Percentiles rank a stretch among this genome's conserved stretches.
These are phyloP conservation scores for Drosophila kepulauana DNA, from an alignment of 1,140 invertebrate species.

Conservation along the genomic window DNA sequence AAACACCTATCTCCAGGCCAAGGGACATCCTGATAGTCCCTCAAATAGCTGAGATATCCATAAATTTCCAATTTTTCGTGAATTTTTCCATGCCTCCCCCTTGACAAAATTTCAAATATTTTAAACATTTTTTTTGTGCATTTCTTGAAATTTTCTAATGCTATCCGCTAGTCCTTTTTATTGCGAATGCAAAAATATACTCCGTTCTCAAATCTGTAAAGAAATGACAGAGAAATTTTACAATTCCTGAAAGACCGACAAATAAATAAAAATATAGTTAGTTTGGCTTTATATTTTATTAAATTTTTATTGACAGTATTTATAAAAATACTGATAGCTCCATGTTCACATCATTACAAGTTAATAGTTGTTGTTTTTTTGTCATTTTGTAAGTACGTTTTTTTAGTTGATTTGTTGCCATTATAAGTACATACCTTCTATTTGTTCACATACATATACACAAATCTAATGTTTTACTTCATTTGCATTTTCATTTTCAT, in stretches of 20 bases:
- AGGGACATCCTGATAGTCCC: too few species aligned
- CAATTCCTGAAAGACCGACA: not conserved
- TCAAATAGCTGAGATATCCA: too few species aligned
- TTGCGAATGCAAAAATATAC: too few species aligned
- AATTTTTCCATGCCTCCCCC: too few species aligned
- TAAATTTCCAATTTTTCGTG: too few species aligned
- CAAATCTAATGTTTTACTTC: conserved; percentile 61
- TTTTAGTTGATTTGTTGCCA: conserved; percentile 69
- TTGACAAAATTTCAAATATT: too few species aligned
- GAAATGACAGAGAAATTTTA: too few species aligned
- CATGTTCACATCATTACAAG: conserved; percentile 84
- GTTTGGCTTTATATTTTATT: conserved; percentile 61
- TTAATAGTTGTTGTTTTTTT: conserved; percentile 73
- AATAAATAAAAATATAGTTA: not conserved
- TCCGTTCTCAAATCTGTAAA: too few species aligned
- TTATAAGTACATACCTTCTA: conserved; percentile 58
- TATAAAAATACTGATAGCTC: conserved; percentile 84
- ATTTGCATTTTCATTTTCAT: conserved; percentile 43
- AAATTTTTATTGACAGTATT: conserved; percentile 84
- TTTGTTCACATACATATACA: conserved; percentile 69
- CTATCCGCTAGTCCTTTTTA: too few species aligned
- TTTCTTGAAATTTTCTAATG: too few species aligned
- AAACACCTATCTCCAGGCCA: too few species aligned
- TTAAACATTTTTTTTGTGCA: too few species aligned
- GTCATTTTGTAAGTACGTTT: conserved; percentile 64